Evolutionary conservation across 2,113 vertebrate genomes (phyloP).

Genomic region (Antigone vipio): DNA sequence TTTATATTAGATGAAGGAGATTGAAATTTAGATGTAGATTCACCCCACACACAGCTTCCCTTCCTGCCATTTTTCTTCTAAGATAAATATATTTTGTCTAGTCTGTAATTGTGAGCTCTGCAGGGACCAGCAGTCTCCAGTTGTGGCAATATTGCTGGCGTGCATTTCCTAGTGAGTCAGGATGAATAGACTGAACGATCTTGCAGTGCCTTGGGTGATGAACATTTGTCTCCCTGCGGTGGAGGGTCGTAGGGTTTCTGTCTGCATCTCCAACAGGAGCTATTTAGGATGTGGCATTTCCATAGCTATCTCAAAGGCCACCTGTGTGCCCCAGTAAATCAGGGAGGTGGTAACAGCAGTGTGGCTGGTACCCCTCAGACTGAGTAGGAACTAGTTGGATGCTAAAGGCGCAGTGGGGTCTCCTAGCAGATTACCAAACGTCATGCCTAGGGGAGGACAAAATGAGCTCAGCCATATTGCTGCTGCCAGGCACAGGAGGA

Average conservation of each 20-base stretch:
- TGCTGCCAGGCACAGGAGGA: neutral
- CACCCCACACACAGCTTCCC: neutral
- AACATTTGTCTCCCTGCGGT: neutral
- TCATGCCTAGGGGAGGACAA: neutral
- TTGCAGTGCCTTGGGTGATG: neutral
- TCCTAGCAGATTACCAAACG: neutral
- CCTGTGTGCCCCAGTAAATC: neutral
- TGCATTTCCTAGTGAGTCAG: neutral
- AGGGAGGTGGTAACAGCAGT: neutral
- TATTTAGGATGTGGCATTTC: neutral
- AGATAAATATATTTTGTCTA: neutral
- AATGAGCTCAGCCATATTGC: neutral
- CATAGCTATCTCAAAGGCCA: neutral
- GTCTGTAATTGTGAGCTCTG: neutral
- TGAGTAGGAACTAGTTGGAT: neutral
- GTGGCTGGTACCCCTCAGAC: neutral
- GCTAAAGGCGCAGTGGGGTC: neutral
- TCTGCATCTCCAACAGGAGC: neutral
- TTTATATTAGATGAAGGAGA: neutral
- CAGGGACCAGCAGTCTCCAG: neutral
- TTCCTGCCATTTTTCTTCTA: neutral
- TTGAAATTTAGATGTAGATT: neutral
- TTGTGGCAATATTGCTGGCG: neutral
- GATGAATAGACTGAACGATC: neutral
- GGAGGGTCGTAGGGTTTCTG: neutral